Evolutionary conservation across 1,140 invertebrate species (phyloP).

Genomic region (Drosophila repleta): DNA sequence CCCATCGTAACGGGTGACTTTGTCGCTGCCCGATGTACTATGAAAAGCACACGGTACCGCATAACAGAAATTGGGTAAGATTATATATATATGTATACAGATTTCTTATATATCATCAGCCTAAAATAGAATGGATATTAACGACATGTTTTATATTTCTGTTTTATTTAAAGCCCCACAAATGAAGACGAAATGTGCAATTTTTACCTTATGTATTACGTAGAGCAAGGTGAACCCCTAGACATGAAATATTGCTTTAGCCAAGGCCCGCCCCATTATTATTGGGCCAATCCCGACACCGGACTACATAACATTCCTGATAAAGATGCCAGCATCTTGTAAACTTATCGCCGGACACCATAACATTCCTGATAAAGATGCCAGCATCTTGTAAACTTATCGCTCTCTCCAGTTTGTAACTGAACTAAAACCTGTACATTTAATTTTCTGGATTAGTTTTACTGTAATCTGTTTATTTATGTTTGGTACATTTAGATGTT

Average conservation of each 20-base stretch:
- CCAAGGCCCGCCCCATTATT: slow-evolving; percentile 91
- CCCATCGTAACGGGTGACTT: slow-evolving; percentile 89
- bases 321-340: slow-evolving; percentile 86
- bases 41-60: slow-evolving; percentile 89
- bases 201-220: slow-evolving; percentile 99
- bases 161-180: slow-evolving; percentile 86
- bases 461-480: slow-evolving; percentile 34
- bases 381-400: slow-evolving; percentile 84
- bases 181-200: slow-evolving; percentile 99
- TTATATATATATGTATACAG: neutral
- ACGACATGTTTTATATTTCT: neutral
- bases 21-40: slow-evolving; percentile 95
- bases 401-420: slow-evolving; percentile 23
- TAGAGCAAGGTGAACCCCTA: slow-evolving; percentile 91
- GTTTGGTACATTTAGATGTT: slow-evolving; percentile 47
- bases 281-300: slow-evolving; percentile 88
- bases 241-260: slow-evolving; percentile 94
- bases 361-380: slow-evolving; percentile 92
- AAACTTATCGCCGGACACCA: slow-evolving; percentile 86
- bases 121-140: slow-evolving; percentile 1
- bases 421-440: slow-evolving; percentile 66
- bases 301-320: slow-evolving; percentile 92
- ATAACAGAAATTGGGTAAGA: slow-evolving; percentile 91
- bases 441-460: slow-evolving; percentile 63
- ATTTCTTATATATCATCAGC: neutral